Percentiles rank a stretch among this genome's conserved stretches.
These are phyloP conservation scores for Triops longicaudatus DNA, from an alignment of 1,140 invertebrate genomes.

Conservation along the genomic window DNA sequence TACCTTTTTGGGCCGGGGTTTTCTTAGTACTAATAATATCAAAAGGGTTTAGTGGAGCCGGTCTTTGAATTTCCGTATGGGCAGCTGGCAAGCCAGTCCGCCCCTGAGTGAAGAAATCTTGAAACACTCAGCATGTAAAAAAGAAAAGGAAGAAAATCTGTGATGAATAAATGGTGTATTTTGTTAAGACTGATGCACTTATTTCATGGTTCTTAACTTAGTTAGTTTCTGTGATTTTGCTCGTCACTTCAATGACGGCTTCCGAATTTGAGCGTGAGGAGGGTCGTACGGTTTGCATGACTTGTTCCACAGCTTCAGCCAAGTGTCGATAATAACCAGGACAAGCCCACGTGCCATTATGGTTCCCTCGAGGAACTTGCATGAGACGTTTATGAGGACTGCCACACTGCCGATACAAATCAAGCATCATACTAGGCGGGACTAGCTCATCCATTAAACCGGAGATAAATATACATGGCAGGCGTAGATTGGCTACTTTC, in stretches of 20 bases:
- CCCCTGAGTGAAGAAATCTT: too few relatives aligned
- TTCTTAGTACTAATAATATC: too few relatives aligned
- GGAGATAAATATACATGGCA: slow-evolving; percentile 68
- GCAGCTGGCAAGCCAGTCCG: too few relatives aligned
- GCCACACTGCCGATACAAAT: slow-evolving; percentile 59
- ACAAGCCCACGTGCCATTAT: slow-evolving; percentile 78
- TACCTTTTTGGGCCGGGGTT: too few relatives aligned
- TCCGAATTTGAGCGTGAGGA: not conserved
- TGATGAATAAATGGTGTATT: not conserved
- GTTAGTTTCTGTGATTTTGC: not conserved
- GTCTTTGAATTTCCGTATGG: too few relatives aligned
- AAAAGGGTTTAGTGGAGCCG: too few relatives aligned
- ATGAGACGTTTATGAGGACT: slow-evolving; percentile 59
- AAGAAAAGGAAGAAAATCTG: not conserved
- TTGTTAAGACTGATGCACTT: not conserved
- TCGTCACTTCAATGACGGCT: not conserved
- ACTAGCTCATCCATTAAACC: slow-evolving; percentile 74
- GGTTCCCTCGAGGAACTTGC: slow-evolving; percentile 61
- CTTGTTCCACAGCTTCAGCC: slow-evolving; percentile 29
- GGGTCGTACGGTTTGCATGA: not conserved
- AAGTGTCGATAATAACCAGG: slow-evolving; percentile 53
- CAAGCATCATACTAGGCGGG: slow-evolving; percentile 73
- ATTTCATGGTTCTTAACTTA: not conserved
- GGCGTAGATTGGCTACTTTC: slow-evolving; percentile 56
- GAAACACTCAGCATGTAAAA: too few relatives aligned